Conservation (phyloP, 2,888 invertebrate genomes). For the Acronicta psi region DNA sequence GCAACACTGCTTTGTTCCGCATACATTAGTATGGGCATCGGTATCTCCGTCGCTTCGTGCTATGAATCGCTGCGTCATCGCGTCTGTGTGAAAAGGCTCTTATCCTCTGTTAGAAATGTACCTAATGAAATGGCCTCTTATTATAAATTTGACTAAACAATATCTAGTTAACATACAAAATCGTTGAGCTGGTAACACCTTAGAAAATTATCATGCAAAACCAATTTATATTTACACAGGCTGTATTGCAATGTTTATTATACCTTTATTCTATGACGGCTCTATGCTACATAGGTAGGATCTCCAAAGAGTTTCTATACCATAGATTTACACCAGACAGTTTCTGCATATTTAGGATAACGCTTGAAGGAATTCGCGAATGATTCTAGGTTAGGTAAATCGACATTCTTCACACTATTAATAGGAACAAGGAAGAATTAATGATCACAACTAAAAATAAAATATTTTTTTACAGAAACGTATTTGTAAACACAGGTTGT, state of each 20-base stretch:
- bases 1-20: background rate
- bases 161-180: slow-evolving; percentile 76
- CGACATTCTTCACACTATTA: too few relatives aligned
- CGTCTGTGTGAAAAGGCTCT: slow-evolving; percentile 31
- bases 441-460: too few relatives aligned
- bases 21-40: background rate
- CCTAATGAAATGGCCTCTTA: slow-evolving; percentile 72
- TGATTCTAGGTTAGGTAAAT: too few relatives aligned
- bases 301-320: background rate
- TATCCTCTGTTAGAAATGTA: slow-evolving; percentile 46
- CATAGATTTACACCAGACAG: background rate
- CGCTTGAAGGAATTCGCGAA: background rate
- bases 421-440: too few relatives aligned
- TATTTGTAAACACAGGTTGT: too few relatives aligned
- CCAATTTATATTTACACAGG: slow-evolving; percentile 79
- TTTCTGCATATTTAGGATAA: background rate
- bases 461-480: too few relatives aligned
- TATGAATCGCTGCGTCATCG: slow-evolving; percentile 10
- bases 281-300: slow-evolving; percentile 36
- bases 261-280: slow-evolving; percentile 61
- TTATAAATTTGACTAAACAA: slow-evolving; percentile 73
- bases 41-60: background rate
- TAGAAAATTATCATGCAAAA: slow-evolving; percentile 82
- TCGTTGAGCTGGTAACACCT: slow-evolving; percentile 85
- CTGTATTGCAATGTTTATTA: slow-evolving; percentile 62